Evolutionary conservation across 2,113 vertebrate species (phyloP).

Genomic region (Phylloscopus whistleri): DNA sequence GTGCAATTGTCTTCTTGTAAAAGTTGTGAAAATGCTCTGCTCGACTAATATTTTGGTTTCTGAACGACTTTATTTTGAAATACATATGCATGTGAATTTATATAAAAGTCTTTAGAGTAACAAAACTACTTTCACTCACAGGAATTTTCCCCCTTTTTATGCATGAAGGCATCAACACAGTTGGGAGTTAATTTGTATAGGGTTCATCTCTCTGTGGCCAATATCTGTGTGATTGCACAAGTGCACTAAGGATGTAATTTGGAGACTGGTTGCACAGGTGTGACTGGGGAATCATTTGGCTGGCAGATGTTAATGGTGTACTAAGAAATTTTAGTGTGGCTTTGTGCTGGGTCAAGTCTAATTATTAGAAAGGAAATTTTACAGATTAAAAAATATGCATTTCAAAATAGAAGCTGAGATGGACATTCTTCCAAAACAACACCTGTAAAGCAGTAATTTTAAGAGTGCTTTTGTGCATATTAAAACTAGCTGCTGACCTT

Average conservation of each 20-base stretch:
- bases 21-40: background rate
- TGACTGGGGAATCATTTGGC: conserved; percentile 19
- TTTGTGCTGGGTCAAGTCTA: background rate
- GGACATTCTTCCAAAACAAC: background rate
- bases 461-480: background rate
- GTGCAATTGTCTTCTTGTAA: background rate
- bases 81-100: background rate
- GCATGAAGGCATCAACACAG: background rate
- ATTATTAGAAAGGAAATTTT: background rate
- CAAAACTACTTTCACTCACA: background rate
- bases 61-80: background rate
- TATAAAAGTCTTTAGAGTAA: background rate
- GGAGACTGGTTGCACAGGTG: conserved; percentile 49
- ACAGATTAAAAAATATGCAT: background rate
- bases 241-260: background rate
- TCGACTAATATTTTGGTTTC: background rate
- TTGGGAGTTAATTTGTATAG: background rate
- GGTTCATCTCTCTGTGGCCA: background rate
- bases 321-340: background rate
- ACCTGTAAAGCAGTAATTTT: background rate
- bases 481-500: background rate
- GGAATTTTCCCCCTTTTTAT: background rate
- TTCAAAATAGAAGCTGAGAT: background rate
- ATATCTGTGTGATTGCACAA: conserved; percentile 4
- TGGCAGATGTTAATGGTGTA: conserved; percentile 15